Percentiles rank a stretch among this genome's conserved stretches.
These are phyloP conservation scores for Patagioenas fasciata DNA, from an alignment of 2,113 vertebrate genomes.

Conservation along the genomic window DNA sequence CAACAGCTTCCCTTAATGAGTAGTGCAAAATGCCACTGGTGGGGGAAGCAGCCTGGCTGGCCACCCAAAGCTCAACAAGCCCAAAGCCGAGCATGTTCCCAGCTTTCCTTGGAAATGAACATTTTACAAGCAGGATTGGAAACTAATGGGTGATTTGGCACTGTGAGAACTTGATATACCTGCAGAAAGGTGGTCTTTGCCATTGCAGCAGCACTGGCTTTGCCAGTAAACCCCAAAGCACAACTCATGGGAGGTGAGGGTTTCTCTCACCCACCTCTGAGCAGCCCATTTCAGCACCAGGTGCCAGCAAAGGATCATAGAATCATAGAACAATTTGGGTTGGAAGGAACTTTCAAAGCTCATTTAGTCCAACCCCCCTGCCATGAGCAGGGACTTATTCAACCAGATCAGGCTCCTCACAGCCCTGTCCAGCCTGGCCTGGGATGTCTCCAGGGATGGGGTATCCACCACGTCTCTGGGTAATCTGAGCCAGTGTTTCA, in stretches of 20 bases:
- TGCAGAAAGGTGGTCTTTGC: background rate
- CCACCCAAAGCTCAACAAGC: background rate
- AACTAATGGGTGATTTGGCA: background rate
- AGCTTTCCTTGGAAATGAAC: background rate
- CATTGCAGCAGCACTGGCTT: accelerated
- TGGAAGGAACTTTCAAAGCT: too few species aligned
- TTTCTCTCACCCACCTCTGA: background rate
- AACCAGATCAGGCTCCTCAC: too few species aligned
- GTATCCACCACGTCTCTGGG: too few species aligned
- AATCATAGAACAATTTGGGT: too few species aligned
- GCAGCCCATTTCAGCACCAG: background rate
- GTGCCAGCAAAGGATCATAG: background rate
- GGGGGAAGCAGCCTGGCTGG: background rate
- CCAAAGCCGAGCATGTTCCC: accelerated
- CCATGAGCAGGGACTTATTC: too few species aligned
- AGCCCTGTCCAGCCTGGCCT: too few species aligned
- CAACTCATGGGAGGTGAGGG: background rate
- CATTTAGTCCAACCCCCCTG: too few species aligned
- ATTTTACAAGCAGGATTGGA: background rate
- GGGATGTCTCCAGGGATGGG: too few species aligned
- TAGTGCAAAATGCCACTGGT: background rate
- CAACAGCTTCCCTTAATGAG: slow-evolving; percentile 17
- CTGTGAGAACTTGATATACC: background rate
- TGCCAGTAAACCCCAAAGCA: background rate
- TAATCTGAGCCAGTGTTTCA: too few species aligned